These are phyloP conservation scores for Lithophane ornitopus DNA, from an alignment of 2,888 invertebrate species.

Conservation along the genomic window DNA sequence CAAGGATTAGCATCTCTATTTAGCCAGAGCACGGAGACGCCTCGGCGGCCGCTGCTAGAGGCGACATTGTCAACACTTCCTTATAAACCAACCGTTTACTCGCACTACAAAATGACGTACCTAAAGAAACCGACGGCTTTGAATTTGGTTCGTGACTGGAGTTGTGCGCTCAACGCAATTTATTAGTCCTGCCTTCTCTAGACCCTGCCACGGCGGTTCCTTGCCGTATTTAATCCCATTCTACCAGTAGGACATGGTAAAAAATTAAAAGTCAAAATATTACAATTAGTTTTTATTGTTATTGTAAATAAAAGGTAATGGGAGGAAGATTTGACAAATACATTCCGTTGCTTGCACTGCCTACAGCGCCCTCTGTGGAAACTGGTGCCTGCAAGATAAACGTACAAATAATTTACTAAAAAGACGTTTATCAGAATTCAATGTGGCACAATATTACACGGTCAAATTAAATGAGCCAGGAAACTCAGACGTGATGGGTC, in stretches of 20 bases:
- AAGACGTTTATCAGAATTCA: not conserved
- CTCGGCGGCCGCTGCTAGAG: not conserved
- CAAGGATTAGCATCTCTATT: not conserved
- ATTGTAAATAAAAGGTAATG: constrained; percentile 39
- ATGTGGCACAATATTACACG: not conserved
- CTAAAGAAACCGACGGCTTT: no score
- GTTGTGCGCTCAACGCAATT: no score
- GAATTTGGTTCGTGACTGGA: no score
- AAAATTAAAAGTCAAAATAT: not conserved
- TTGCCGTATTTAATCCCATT: not conserved
- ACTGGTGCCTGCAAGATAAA: constrained; percentile 34
- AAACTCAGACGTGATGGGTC: no score
- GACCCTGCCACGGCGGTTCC: no score
- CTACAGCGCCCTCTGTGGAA: not conserved
- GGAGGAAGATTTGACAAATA: constrained; percentile 30
- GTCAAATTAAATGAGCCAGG: no score
- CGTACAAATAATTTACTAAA: not conserved
- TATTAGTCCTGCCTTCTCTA: no score
- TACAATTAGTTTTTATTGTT: constrained; percentile 36
- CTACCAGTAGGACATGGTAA: not conserved
- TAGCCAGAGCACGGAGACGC: not conserved
- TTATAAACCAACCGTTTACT: not conserved
- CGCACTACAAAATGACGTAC: no score
- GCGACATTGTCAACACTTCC: not conserved
- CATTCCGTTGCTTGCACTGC: not conserved